Percentiles rank a stretch among this genome's conserved stretches.
phyloP scores from a whole-genome alignment of 2,113 vertebrate genomes.

The Cyanoramphus novaezelandiae region DNA sequence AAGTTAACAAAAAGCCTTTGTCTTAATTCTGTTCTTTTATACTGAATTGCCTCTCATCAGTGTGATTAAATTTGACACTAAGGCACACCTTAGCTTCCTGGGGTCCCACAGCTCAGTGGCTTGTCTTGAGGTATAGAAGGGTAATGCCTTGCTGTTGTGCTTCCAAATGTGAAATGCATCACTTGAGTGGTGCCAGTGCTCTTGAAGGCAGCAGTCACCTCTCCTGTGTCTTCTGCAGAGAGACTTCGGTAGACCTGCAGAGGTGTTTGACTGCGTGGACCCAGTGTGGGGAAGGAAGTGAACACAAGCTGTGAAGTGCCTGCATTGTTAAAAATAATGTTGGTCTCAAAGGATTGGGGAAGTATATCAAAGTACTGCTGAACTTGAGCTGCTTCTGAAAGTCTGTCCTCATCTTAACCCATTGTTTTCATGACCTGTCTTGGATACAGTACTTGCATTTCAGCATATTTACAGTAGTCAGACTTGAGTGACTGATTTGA shows the following conservation, averaged over 20 bases:
- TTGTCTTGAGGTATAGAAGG: not conserved
- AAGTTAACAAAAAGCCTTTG: not conserved
- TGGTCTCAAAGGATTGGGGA: not conserved
- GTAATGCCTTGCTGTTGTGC: not conserved
- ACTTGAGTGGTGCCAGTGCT: not conserved
- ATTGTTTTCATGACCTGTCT: not conserved
- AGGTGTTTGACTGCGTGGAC: not conserved
- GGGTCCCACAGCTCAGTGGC: not conserved
- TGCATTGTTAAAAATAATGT: slow-evolving; percentile 1
- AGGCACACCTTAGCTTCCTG: not conserved
- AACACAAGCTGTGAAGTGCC: not conserved
- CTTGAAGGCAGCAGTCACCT: not conserved
- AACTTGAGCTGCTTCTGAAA: not conserved
- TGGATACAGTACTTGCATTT: not conserved
- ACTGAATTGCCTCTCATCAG: not conserved
- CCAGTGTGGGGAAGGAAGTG: not conserved
- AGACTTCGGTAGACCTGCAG: not conserved
- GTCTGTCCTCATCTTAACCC: not conserved
- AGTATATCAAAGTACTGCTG: not conserved
- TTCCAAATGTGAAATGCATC: not conserved
- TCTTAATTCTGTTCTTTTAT: not conserved
- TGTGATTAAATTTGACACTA: not conserved
- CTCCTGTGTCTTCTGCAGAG: not conserved
- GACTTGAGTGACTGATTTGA: not conserved
- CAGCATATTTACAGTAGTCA: not conserved